These are phyloP conservation scores for Apotomis turbidana DNA, from an alignment of 2,888 invertebrate genomes.

Conservation along the genomic window DNA sequence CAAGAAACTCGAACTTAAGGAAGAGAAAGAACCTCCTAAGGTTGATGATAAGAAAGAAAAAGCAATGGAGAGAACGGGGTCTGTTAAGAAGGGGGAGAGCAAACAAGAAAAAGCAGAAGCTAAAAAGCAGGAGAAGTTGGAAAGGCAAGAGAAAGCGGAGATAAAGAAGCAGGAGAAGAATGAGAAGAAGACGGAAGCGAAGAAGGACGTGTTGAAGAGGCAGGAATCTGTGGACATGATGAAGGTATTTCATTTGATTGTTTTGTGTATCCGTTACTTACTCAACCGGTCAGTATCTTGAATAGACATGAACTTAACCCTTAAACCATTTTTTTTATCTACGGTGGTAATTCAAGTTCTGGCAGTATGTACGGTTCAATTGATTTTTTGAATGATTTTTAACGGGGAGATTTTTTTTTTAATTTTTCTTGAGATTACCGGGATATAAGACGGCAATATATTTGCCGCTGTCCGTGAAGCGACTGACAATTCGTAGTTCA, in stretches of 20 bases:
- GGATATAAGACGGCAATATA: no score
- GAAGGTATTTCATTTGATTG: slow-evolving; percentile 57
- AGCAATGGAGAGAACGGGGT: slow-evolving; percentile 39
- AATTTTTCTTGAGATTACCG: no score
- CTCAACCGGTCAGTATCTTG: no score
- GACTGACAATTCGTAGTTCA: no score
- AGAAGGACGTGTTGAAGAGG: slow-evolving; percentile 57
- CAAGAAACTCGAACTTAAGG: slow-evolving; percentile 53
- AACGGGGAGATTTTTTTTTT: no score
- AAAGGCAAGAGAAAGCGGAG: slow-evolving; percentile 47
- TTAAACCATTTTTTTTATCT: no score
- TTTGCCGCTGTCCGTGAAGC: no score
- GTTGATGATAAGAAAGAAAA: slow-evolving; percentile 52
- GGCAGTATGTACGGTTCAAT: no score
- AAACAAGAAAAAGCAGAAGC: slow-evolving; percentile 65
- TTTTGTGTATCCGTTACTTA: neutral
- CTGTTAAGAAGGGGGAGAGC: slow-evolving; percentile 55
- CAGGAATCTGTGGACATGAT: slow-evolving; percentile 69
- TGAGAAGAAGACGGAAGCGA: slow-evolving; percentile 47
- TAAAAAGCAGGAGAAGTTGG: slow-evolving; percentile 53
- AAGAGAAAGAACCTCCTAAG: slow-evolving; percentile 61
- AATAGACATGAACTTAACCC: no score
- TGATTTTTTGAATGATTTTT: no score
- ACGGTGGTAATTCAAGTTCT: no score
- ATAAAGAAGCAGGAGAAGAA: slow-evolving; percentile 52